These are phyloP conservation scores for Lasioglossum vierecki DNA, from an alignment of 2,888 invertebrate genomes.

Conservation along the genomic window DNA sequence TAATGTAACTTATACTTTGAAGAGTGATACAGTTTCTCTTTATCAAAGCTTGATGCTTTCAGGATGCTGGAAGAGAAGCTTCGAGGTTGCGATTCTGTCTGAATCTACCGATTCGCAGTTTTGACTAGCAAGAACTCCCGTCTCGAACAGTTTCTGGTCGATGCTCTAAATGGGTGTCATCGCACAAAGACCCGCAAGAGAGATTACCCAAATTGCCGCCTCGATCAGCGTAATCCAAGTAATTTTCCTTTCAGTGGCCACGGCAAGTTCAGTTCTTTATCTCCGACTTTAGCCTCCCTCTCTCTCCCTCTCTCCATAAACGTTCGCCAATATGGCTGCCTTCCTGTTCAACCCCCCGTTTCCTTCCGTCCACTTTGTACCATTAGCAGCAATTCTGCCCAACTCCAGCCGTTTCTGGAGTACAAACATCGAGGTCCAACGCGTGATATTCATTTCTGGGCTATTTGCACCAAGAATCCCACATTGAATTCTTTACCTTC, in stretches of 20 bases:
- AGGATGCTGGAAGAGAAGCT: not conserved
- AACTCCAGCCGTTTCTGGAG: not conserved
- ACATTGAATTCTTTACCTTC: not conserved
- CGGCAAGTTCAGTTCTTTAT: constrained; percentile 18
- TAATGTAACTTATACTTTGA: too few relatives aligned
- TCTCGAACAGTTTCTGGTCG: constrained; percentile 3
- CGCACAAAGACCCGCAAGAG: constrained; percentile 19
- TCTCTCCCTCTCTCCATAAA: constrained; percentile 3
- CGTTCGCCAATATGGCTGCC: constrained; percentile 31
- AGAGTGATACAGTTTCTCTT: not conserved
- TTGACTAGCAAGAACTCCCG: not conserved
- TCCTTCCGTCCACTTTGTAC: not conserved
- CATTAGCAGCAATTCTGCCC: constrained; percentile 22
- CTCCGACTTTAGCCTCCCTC: not conserved
- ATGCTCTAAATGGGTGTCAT: constrained; percentile 22
- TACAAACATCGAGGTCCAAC: not conserved
- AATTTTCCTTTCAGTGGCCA: constrained; percentile 40
- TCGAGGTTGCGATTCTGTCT: not conserved
- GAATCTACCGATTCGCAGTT: not conserved
- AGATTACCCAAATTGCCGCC: constrained; percentile 41
- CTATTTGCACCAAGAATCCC: not conserved
- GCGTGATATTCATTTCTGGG: not conserved
- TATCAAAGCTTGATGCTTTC: not conserved
- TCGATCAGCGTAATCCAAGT: constrained; percentile 47
- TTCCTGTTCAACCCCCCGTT: not conserved